phyloP scores from a whole-genome alignment of 2,113 vertebrate genomes.

The Rhinolophus sinicus region DNA sequence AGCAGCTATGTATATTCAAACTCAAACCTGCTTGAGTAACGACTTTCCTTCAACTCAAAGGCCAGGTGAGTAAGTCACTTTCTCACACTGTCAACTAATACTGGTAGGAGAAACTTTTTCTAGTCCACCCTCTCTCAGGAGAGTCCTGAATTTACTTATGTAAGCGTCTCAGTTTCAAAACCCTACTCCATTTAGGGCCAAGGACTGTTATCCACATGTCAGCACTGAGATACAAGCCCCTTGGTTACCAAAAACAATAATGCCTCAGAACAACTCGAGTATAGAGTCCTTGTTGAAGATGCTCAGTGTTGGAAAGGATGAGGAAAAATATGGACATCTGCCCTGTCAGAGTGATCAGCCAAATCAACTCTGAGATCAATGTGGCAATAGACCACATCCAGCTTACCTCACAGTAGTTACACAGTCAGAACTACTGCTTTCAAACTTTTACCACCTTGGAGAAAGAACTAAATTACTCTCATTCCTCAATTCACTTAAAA shows the following conservation, averaged over 20 bases:
- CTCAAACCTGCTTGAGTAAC: background rate
- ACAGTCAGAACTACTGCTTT: background rate
- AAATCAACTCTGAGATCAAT: background rate
- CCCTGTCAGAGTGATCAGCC: background rate
- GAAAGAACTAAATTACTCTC: background rate
- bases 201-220: background rate
- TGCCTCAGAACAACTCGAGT: background rate
- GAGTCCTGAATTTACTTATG: background rate
- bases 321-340: background rate
- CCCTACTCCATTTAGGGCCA: background rate
- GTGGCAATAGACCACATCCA: background rate
- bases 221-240: background rate
- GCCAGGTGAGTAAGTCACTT: background rate
- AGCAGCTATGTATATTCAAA: background rate
- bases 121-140: background rate
- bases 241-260: background rate
- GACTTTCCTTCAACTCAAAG: background rate
- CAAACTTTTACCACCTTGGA: background rate
- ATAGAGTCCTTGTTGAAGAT: background rate
- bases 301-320: background rate
- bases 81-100: background rate
- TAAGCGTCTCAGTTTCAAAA: background rate
- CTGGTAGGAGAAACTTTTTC: background rate
- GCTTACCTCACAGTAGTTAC: background rate
- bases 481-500: background rate